phyloP scores from a whole-genome alignment of 2,888 invertebrate species.

The Xylocampa areola region DNA sequence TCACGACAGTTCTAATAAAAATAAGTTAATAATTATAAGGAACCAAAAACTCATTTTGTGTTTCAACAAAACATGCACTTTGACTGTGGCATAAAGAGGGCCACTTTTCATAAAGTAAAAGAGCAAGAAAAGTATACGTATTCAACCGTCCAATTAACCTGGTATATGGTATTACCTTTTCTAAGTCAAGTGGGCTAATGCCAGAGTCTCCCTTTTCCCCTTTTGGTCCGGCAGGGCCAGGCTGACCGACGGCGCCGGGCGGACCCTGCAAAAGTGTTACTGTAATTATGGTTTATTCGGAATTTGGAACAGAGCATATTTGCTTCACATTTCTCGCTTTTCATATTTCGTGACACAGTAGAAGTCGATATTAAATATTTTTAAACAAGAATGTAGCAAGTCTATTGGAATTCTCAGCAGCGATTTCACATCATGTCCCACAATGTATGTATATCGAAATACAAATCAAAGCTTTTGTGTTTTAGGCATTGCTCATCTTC shows the following conservation, averaged over 20 bases:
- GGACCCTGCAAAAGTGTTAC: conserved; percentile 89
- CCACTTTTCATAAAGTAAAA: conserved; percentile 33
- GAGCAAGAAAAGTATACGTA: conserved; percentile 34
- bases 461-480: too few relatives aligned
- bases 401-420: too few relatives aligned
- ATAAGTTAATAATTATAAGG: conserved; percentile 11
- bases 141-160: conserved; percentile 64
- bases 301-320: conserved; percentile 12
- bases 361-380: too few relatives aligned
- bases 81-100: conserved; percentile 15
- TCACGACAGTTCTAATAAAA: not conserved
- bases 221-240: conserved; percentile 90
- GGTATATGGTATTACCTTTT: conserved; percentile 76
- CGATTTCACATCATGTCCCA: too few relatives aligned
- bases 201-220: conserved; percentile 93
- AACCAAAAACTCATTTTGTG: conserved; percentile 8
- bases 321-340: not conserved
- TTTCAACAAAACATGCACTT: conserved; percentile 3
- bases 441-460: too few relatives aligned
- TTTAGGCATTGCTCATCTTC: too few relatives aligned
- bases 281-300: conserved; percentile 52
- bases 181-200: conserved; percentile 75
- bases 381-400: too few relatives aligned
- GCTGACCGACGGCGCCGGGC: conserved; percentile 91
- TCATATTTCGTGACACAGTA: too few relatives aligned